phyloP scores from a whole-genome alignment of 2,888 invertebrate species.

The Drosophila helvetica region DNA sequence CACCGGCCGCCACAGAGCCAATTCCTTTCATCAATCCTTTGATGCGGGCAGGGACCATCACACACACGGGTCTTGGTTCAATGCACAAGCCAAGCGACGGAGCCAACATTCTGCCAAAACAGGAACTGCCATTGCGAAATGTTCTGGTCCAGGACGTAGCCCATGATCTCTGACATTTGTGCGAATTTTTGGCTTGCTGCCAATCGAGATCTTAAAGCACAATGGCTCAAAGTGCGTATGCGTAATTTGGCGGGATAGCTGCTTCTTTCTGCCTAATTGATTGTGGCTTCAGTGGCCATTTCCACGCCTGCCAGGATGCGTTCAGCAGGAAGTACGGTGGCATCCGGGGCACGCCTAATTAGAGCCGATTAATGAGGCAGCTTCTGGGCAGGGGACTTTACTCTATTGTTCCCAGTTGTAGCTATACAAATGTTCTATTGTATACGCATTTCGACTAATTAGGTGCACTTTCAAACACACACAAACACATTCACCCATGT shows the following conservation, averaged over 20 bases:
- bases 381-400: not conserved
- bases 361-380: conserved; percentile 38
- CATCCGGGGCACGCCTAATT: conserved; percentile 57
- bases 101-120: not conserved
- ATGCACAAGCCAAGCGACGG: conserved; percentile 27
- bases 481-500: conserved; percentile 22
- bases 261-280: not conserved
- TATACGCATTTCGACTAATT: conserved; percentile 62
- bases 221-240: no score
- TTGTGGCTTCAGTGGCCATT: conserved; percentile 9
- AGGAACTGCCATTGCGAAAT: conserved; percentile 3
- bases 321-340: conserved; percentile 49
- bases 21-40: conserved; percentile 9
- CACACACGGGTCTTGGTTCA: conserved; percentile 18
- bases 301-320: conserved; percentile 35
- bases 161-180: not conserved
- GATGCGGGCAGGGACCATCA: not conserved
- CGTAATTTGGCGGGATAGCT: no score
- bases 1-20: not conserved
- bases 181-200: not conserved
- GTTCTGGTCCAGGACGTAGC: not conserved
- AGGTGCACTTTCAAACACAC: conserved; percentile 51
- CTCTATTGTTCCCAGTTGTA: conserved; percentile 47
- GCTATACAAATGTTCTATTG: conserved; percentile 47
- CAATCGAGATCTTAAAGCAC: not conserved